Conservation (phyloP, 1,140 invertebrate genomes). For the Charaxes varanes region DNA sequence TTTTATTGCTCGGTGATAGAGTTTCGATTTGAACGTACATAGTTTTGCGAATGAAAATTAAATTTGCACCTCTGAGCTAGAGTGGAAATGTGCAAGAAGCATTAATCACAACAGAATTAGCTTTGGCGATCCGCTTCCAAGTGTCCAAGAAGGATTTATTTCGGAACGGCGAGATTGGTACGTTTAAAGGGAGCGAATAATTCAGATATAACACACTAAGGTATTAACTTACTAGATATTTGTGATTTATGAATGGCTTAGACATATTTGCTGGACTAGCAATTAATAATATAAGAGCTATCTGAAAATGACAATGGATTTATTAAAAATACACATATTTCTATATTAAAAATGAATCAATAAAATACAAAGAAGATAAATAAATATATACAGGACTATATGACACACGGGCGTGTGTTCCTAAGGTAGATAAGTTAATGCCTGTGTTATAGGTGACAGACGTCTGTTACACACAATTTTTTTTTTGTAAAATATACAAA, state of each 20-base stretch:
- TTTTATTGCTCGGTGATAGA: constrained; percentile 23
- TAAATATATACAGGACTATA: no score
- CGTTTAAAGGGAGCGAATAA: constrained; percentile 41
- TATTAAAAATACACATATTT: no score
- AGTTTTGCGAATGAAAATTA: constrained; percentile 14
- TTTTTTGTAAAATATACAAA: no score
- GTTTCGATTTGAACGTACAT: constrained; percentile 20
- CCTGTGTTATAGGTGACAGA: no score
- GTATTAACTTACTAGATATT: constrained; percentile 23
- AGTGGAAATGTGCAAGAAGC: constrained; percentile 65
- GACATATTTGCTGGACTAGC: constrained; percentile 3
- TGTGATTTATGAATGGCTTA: constrained; percentile 29
- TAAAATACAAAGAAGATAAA: no score
- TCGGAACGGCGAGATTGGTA: constrained; percentile 36
- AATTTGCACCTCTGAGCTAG: constrained; percentile 44
- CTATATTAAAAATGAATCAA: no score
- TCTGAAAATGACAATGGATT: no score
- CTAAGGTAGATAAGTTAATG: no score
- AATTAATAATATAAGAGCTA: no score
- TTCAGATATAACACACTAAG: constrained; percentile 27
- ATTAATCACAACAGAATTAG: constrained; percentile 74
- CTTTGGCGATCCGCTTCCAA: constrained; percentile 69
- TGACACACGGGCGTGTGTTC: no score
- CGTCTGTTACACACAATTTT: no score
- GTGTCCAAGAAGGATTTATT: constrained; percentile 66